Evolutionary conservation across 2,797 vertebrate species (phyloP).

Genomic region (Adelosebastes latens): DNA sequence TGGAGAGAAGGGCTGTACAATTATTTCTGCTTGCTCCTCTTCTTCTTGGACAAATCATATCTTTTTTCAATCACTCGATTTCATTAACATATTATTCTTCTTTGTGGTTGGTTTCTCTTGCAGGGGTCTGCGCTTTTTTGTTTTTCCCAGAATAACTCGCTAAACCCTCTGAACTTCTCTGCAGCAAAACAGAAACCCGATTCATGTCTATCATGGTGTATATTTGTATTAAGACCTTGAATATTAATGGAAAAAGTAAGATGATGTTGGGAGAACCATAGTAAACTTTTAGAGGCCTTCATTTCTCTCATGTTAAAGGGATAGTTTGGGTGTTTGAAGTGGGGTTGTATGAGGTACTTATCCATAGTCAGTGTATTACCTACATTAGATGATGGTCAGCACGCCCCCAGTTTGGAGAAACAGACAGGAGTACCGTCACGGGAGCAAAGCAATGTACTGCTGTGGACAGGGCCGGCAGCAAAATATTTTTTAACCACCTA

Average conservation of each 20-base stretch:
- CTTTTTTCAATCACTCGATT: conserved; percentile 2
- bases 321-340: too few species aligned
- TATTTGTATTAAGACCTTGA: neutral
- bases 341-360: too few species aligned
- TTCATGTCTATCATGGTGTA: neutral
- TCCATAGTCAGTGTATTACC: too few species aligned
- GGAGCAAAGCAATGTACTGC: too few species aligned
- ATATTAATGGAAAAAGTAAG: neutral
- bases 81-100: neutral
- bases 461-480: too few species aligned
- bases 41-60: neutral
- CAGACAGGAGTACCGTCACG: too few species aligned
- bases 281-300: neutral
- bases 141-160: neutral
- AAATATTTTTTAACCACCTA: too few species aligned
- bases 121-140: neutral
- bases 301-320: neutral
- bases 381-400: too few species aligned
- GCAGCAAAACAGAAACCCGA: neutral
- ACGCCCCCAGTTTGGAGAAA: too few species aligned
- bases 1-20: neutral
- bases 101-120: neutral
- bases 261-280: neutral
- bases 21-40: conserved; percentile 3
- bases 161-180: neutral